A percentile compares a stretch with the other conserved stretches of the same genome.
Evolutionary conservation across 1,140 invertebrate genomes (phyloP).

Genomic region (Elymnias hypermnestra): DNA sequence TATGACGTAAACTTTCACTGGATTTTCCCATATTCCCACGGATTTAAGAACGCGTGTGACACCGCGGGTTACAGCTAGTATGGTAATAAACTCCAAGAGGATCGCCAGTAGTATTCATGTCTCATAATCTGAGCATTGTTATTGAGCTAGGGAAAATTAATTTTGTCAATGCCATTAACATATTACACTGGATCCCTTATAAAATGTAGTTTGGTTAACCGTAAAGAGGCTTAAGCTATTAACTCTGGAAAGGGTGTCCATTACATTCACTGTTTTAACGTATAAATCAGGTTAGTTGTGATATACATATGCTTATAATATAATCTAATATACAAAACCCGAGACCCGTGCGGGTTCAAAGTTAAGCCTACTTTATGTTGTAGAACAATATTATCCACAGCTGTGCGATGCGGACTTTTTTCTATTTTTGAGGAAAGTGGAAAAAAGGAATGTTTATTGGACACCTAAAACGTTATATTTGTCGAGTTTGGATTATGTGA

Average conservation of each 20-base stretch:
- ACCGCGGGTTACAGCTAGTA: too few relatives aligned
- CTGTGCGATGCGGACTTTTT: neutral
- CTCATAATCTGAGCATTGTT: too few relatives aligned
- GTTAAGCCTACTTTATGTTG: neutral
- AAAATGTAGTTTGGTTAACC: slow-evolving; percentile 1
- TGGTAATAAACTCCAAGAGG: too few relatives aligned
- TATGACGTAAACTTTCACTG: too few relatives aligned
- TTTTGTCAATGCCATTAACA: slow-evolving; percentile 2
- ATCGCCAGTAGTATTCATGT: too few relatives aligned
- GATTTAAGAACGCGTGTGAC: too few relatives aligned
- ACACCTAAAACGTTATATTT: too few relatives aligned
- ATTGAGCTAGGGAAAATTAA: too few relatives aligned
- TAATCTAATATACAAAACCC: slow-evolving; percentile 1
- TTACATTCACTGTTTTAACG: slow-evolving; percentile 1
- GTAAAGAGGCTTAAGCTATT: slow-evolving; percentile 1
- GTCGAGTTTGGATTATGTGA: too few relatives aligned
- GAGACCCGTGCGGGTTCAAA: neutral
- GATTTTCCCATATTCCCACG: too few relatives aligned
- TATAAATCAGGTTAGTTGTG: neutral
- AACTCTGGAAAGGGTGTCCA: slow-evolving; percentile 3
- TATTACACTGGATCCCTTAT: neutral
- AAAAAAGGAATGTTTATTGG: too few relatives aligned
- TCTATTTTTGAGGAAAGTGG: too few relatives aligned
- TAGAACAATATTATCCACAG: neutral
- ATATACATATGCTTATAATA: neutral